Evolutionary conservation across 2,113 vertebrate species (phyloP).

Genomic region (Telmatochromis brachygnathus): DNA sequence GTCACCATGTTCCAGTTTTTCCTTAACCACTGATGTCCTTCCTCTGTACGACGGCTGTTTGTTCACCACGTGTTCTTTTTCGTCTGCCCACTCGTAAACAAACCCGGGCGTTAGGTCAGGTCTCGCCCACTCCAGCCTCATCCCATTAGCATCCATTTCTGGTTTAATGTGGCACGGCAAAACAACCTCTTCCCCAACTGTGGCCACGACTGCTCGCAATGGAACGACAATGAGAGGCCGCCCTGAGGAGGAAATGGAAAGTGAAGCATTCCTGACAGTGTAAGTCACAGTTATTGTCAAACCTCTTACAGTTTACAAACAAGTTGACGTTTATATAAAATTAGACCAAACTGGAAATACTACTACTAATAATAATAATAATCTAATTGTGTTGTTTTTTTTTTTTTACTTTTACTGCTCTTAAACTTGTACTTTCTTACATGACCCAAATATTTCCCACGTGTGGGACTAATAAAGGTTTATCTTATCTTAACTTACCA

Average conservation of each 20-base stretch:
- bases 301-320: background rate
- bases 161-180: background rate
- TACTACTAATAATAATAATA: fast-evolving
- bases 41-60: background rate
- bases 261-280: background rate
- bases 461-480: background rate
- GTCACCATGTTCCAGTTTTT: background rate
- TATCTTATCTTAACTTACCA: background rate
- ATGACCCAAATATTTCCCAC: background rate
- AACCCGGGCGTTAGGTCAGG: background rate
- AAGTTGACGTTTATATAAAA: background rate
- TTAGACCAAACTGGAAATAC: background rate
- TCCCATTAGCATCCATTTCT: background rate
- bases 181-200: background rate
- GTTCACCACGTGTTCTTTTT: background rate
- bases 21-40: background rate
- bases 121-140: background rate
- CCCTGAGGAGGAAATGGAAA: background rate
- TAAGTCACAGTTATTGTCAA: background rate
- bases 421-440: background rate
- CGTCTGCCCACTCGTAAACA: background rate
- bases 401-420: background rate
- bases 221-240: background rate
- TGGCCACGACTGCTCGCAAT: background rate
- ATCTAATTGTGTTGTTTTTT: fast-evolving